Conservation (phyloP, 2,888 invertebrate species). For the Dryocosmus kuriphilus region DNA sequence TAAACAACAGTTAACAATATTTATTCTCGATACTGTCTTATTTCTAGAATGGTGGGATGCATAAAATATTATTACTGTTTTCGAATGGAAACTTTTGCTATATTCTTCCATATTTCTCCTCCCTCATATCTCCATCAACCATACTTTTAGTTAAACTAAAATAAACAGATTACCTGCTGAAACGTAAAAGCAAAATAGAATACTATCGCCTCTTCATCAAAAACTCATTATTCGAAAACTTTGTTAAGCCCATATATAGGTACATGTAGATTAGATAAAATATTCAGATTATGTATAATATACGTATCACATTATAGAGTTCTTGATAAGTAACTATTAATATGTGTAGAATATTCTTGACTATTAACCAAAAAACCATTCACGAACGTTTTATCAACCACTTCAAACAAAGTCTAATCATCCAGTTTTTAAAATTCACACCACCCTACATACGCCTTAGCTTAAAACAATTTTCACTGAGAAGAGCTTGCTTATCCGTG, state of each 20-base stretch:
- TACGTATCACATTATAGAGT: neutral
- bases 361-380: neutral
- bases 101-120: no score
- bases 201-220: neutral
- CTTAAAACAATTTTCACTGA: no score
- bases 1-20: neutral
- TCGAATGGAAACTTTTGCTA: no score
- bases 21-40: neutral
- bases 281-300: neutral
- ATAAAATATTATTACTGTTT: no score
- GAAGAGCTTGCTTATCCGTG: no score
- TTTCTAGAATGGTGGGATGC: neutral
- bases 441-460: no score
- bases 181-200: no score
- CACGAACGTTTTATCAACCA: neutral
- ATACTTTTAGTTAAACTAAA: no score
- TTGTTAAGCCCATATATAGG: neutral
- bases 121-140: no score
- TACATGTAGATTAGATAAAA: neutral
- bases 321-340: neutral
- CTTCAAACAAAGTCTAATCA: no score
- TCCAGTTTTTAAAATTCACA: no score
- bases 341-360: neutral
- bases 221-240: neutral
- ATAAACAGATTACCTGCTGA: no score